Evolutionary conservation across 2,888 invertebrate genomes (phyloP).

Genomic region (Drosophila pseudotakahashii): DNA sequence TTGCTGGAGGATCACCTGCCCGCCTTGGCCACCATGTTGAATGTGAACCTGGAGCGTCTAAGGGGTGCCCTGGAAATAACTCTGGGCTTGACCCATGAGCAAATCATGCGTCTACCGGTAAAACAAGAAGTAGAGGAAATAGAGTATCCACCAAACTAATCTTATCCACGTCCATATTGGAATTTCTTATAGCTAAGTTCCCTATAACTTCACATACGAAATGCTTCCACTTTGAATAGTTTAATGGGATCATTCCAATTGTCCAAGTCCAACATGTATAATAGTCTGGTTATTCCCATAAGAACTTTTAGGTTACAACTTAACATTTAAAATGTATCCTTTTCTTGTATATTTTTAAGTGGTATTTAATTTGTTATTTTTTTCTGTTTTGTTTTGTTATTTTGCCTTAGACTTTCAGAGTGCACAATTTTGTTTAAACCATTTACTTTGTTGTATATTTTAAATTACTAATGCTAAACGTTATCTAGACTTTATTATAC

Average conservation of each 20-base stretch:
- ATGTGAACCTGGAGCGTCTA: conserved; percentile 62
- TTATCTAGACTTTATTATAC: conserved; percentile 73
- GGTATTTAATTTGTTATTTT: conserved; percentile 53
- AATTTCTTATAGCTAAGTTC: background rate
- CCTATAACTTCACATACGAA: background rate
- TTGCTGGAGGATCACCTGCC: conserved; percentile 70
- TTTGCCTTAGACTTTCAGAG: conserved; percentile 72
- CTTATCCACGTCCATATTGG: too few relatives aligned
- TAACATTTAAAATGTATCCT: conserved; percentile 9
- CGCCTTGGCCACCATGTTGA: conserved; percentile 67
- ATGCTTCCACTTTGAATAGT: conserved; percentile 1
- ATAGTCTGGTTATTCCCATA: conserved; percentile 1
- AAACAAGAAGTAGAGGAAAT: conserved; percentile 6
- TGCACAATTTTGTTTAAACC: conserved; percentile 69
- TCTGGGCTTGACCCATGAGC: conserved; percentile 50
- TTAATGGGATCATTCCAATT: conserved; percentile 3
- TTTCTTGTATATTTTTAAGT: conserved; percentile 64
- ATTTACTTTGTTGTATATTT: conserved; percentile 57
- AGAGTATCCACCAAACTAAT: background rate
- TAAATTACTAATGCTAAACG: conserved; percentile 74
- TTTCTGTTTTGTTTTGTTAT: conserved; percentile 35
- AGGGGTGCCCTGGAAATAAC: conserved; percentile 57
- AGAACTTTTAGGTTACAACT: background rate
- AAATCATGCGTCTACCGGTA: conserved; percentile 38
- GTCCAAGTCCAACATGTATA: background rate